Evolutionary conservation across 2,797 vertebrate species (phyloP), one percentile per base, ranked within the genome.

Genomic region (Rhinogobio ventralis): DNA sequence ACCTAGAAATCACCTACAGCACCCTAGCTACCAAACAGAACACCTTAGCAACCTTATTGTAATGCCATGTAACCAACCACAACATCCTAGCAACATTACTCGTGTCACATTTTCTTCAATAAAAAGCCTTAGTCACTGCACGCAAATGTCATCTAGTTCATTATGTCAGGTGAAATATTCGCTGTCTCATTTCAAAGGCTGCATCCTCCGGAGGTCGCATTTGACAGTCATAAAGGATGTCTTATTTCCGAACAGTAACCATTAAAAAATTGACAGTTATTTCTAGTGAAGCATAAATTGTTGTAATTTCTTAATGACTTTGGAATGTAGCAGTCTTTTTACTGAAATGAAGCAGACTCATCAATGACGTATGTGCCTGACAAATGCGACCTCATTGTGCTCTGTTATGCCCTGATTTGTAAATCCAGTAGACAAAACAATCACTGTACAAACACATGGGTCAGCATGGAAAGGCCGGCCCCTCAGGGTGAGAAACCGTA

Each of bases 401-500:
- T 45, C 46, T 28, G 20, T 19, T 20, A 45, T 64, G 15, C 23
- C 60, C 60, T 17, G 60, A 64, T 64, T 66, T 79, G 42, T 66
- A 25, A n/a, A 25, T 78, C 3, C 14, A 78, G 75, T 10, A 78
- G 75, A 62, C 23, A 75, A 75, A 42, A 62, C 36, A 46, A 64
- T 60, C 28, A 80, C 14, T 15, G 20, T 7, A 53, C 7, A 67
- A 51, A 51, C 64, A 66, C 23, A 39, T 0, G 14, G 53, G 36
- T 71, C 68, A 82, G 55, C 1, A 60, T 9, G 28, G 25, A 82
- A 51, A 45, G 19, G 36, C 7, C 4, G 3, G 39, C 14, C n/a
- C 17, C 53, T 36, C 46, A 14, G 25, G 64, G 30, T 33, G 30
- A 60, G 67, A 46, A 15, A 67, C 19, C 14, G 0, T 1, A 36